Base-by-base conservation (phyloP, 1,140 invertebrate species). In the Formica exsecta region DNA sequence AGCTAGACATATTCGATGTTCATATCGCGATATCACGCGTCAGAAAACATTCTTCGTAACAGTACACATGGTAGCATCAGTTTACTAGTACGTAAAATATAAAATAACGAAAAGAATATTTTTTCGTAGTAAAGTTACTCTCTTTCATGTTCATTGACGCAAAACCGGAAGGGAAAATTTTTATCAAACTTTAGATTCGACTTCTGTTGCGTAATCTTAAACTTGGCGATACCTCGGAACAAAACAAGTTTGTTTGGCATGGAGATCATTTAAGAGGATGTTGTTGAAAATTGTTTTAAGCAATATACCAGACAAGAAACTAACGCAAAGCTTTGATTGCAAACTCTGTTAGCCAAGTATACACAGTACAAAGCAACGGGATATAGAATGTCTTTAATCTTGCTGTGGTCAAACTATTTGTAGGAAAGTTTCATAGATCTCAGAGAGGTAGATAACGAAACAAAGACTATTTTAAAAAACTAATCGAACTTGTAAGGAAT, bases 201-300 rank as follows among this genome's bases (percentile, higher is more conserved):
- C 48, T 70, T 80, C 11, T 41, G 77, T 80, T 71, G 48, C 38
- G 64, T 80, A 80, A 80, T 80, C 22, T 70, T 80, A 41, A 70
- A 77, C 65, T 80, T 71, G 41, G 36, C 65, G 5, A 6, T 57
- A 13, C 22, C 48, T 70, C 32, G 48, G 64, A 70, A 13, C 51
- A 57, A 70, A 80, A 80, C 36, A 80, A 80, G 64, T 80, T 80
- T 57, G 61, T 64, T 41, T 38, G 41, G 61, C 41, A 25, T 25
- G 16, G 16, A 80, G 65, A 80, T 70, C 44, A 36, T 80, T 80
- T 57, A 80, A 71, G 48, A 51, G 77, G 25, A 77, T 70, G 77
- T 71, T 80, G 77, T 71, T 80, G 77, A 71, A 80, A 80, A 80
- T 80, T 80, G 77, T 80, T 57, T 80, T 80, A 80, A 80, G 32